Evolutionary conservation across 2,797 vertebrate genomes (phyloP).

Genomic region (Chrosomus eos): DNA sequence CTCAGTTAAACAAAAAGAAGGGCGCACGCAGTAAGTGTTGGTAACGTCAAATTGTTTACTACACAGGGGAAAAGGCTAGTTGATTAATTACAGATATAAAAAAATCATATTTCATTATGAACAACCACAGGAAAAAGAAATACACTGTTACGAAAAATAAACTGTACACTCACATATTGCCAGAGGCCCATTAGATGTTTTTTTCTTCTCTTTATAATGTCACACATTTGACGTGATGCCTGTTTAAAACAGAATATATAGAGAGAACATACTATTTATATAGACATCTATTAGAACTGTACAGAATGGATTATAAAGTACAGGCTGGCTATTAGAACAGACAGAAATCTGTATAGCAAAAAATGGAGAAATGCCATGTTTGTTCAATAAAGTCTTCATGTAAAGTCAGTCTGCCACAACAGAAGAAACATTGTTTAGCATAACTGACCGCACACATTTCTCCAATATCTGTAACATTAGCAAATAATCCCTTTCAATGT

Average conservation of each 20-base stretch:
- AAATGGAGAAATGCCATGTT: constrained; percentile 60
- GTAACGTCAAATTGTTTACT: constrained; percentile 13
- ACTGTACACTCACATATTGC: constrained; percentile 77
- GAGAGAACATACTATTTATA: constrained; percentile 79
- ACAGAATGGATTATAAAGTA: constrained; percentile 74
- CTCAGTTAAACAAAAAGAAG: background rate
- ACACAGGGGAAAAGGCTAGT: constrained; percentile 14
- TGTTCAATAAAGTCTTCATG: constrained; percentile 55
- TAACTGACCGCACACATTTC: constrained; percentile 32
- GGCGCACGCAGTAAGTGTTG: background rate
- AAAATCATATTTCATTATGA: constrained; percentile 72
- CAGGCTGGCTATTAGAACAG: constrained; percentile 71
- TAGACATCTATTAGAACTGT: constrained; percentile 79
- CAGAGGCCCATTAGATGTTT: constrained; percentile 74
- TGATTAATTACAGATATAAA: constrained; percentile 23
- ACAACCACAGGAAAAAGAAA: constrained; percentile 72
- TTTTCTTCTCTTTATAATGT: constrained; percentile 71
- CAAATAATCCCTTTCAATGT: constrained; percentile 14
- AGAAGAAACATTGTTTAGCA: constrained; percentile 22
- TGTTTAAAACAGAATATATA: constrained; percentile 76
- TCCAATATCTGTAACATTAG: constrained; percentile 15
- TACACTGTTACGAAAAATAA: constrained; percentile 75
- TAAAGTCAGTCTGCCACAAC: constrained; percentile 39
- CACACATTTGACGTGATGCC: constrained; percentile 76
- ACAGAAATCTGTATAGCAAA: constrained; percentile 69